These are phyloP conservation scores for Cisticola juncidis DNA, from an alignment of 2,113 vertebrate species.

Conservation along the genomic window DNA sequence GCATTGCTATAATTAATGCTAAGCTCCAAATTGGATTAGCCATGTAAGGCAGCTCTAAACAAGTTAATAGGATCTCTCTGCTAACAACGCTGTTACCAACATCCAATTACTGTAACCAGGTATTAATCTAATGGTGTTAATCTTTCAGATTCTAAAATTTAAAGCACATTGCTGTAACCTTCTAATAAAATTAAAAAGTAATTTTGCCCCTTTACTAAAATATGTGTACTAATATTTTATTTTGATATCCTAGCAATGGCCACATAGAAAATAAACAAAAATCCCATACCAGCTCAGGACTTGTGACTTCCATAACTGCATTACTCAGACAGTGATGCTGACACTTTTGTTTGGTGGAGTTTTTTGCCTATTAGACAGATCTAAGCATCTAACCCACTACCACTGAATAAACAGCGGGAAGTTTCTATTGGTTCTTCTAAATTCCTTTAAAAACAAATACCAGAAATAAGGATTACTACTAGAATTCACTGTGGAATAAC, in stretches of 20 bases:
- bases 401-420: neutral
- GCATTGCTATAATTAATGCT: constrained; percentile 20
- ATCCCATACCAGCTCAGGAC: neutral
- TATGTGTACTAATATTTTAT: neutral
- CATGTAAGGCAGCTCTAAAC: constrained; percentile 55
- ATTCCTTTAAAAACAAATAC: neutral
- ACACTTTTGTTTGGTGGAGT: neutral
- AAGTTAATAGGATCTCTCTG: constrained; percentile 64
- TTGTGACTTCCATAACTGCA: neutral
- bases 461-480: neutral
- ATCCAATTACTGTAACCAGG: constrained; percentile 69
- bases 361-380: neutral
- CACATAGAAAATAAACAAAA: neutral
- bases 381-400: neutral
- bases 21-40: constrained; percentile 70
- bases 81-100: constrained; percentile 51
- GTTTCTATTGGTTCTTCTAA: neutral
- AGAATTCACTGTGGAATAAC: neutral
- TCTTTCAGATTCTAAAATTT: constrained; percentile 49
- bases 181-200: constrained; percentile 44
- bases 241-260: neutral
- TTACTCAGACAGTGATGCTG: neutral
- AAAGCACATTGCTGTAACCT: neutral
- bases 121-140: constrained; percentile 67
- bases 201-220: neutral